These are phyloP conservation scores for Puma concolor DNA, from an alignment of 2,113 vertebrate genomes.

Conservation along the genomic window DNA sequence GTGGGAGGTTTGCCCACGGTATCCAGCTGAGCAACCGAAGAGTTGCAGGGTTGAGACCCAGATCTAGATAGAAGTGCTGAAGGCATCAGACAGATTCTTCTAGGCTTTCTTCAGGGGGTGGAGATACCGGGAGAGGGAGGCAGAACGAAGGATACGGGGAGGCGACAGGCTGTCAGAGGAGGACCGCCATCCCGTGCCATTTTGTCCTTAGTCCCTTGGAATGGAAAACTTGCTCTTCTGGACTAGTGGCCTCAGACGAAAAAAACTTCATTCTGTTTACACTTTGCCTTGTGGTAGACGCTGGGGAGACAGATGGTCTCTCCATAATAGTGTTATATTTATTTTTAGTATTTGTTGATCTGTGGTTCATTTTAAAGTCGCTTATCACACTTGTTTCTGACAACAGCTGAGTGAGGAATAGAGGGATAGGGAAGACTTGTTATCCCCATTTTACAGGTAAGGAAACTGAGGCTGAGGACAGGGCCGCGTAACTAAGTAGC, in stretches of 20 bases:
- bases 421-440: background rate
- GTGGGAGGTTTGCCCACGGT: background rate
- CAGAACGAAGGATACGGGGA: background rate
- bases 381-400: background rate
- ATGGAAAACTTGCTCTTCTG: conserved; percentile 39
- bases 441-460: background rate
- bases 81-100: background rate
- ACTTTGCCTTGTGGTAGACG: background rate
- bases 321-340: background rate
- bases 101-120: background rate
- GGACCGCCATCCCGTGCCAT: background rate
- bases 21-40: background rate
- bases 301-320: conserved; percentile 3
- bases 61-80: background rate
- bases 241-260: background rate
- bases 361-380: background rate
- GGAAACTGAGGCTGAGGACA: background rate
- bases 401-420: background rate
- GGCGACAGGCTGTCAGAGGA: background rate
- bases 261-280: conserved; percentile 55
- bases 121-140: background rate
- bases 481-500: fast-evolving
- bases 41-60: background rate
- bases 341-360: conserved; percentile 47
- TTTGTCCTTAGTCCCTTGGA: background rate